These are phyloP conservation scores for Alviniconcha marisindica DNA, from an alignment of 1,140 invertebrate species.

Conservation along the genomic window DNA sequence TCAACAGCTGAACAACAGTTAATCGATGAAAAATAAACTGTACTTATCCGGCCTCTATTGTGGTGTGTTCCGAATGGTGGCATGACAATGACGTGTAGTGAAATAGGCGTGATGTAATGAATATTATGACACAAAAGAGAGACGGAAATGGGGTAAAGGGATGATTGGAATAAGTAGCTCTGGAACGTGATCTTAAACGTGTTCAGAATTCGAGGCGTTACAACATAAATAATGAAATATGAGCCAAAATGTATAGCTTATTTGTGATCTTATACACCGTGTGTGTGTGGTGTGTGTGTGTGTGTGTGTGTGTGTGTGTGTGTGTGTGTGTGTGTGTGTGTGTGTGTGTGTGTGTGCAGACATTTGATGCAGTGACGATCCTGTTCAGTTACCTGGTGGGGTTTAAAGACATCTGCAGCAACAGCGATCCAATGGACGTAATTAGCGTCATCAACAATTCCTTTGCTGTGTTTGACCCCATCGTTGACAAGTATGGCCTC, in stretches of 20 bases:
- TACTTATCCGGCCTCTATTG: no score
- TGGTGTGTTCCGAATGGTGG: no score
- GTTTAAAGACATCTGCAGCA: slow-evolving; percentile 68
- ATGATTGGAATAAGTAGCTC: not conserved
- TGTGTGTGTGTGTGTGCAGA: slow-evolving; percentile 51
- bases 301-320: not conserved
- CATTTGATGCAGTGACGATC: slow-evolving; percentile 75
- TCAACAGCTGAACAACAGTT: no score
- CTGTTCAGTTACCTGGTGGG: slow-evolving; percentile 75
- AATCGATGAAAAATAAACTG: no score
- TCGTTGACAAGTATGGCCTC: slow-evolving; percentile 92
- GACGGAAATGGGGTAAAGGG: no score
- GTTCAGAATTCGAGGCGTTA: no score
- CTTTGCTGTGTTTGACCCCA: slow-evolving; percentile 90
- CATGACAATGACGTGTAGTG: no score
- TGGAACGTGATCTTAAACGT: not conserved
- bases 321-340: not conserved
- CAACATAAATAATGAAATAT: no score
- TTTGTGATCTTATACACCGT: no score
- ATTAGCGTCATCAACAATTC: slow-evolving; percentile 69
- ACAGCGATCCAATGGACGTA: slow-evolving; percentile 63
- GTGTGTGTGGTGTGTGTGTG: not conserved
- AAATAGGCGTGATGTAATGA: no score
- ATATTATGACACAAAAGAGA: no score
- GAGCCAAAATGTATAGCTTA: no score